Percentiles rank a stretch among this genome's conserved stretches.
phyloP scores from a whole-genome alignment of 2,888 invertebrate species.

The Amblyjoppa proteus region DNA sequence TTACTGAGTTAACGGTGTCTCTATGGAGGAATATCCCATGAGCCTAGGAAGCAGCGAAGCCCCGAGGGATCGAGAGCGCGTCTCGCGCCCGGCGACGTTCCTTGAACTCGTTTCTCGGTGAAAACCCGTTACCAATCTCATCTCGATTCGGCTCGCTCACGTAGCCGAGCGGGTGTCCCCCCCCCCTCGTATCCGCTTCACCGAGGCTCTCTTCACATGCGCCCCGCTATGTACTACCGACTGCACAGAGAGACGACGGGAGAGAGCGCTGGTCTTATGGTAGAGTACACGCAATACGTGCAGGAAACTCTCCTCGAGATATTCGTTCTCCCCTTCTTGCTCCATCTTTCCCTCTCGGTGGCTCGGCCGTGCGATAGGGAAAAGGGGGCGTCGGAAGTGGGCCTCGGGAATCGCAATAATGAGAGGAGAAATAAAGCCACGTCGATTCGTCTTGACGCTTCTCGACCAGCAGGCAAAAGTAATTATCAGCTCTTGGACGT shows the following conservation, averaged over 20 bases:
- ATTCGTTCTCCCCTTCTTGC: neutral
- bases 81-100: constrained; percentile 62
- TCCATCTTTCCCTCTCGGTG: constrained; percentile 28
- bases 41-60: constrained; percentile 56
- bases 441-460: constrained; percentile 59
- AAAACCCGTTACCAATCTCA: constrained; percentile 74
- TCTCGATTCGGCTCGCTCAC: constrained; percentile 72
- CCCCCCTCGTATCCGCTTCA: constrained; percentile 31
- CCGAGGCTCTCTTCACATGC: constrained; percentile 55
- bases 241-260: constrained; percentile 1
- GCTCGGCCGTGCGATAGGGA: constrained; percentile 40
- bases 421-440: constrained; percentile 55
- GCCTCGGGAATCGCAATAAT: constrained; percentile 65
- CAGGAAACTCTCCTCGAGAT: constrained; percentile 31
- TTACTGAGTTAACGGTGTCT: constrained; percentile 70
- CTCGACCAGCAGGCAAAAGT: constrained; percentile 71
- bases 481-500: constrained; percentile 75
- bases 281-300: constrained; percentile 47
- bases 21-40: constrained; percentile 69
- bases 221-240: constrained; percentile 33
- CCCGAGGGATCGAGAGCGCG: constrained; percentile 68
- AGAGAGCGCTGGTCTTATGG: constrained; percentile 7
- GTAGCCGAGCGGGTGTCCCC: constrained; percentile 61
- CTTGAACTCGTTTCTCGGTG: constrained; percentile 70
- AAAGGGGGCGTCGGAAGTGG: constrained; percentile 61